Evolutionary conservation across 2,888 invertebrate species (phyloP), one percentile per base, ranked within the genome.

Genomic region (Diloba caeruleocephala): DNA sequence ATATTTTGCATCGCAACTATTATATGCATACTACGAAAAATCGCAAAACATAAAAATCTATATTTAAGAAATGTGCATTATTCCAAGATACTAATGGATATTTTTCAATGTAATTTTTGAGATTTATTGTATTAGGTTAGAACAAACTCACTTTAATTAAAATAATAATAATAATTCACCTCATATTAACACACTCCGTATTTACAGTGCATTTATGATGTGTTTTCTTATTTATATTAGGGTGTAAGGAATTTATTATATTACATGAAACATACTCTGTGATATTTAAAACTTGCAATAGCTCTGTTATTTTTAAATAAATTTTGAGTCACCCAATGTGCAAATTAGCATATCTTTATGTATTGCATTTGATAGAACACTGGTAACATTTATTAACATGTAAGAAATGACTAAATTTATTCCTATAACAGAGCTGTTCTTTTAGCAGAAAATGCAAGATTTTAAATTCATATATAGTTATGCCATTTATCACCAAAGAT

Each of bases 401-500:
- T 19, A 44, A 34, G 10, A 17, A 17, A 5, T 43, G 9, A 26
- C 13, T 29, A n/a, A 41, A 15, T 15, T 7, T 8, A 9, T 25
- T 7, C 8, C 4, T 26, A 8, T 10, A n/a, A 6, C n/a, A 26
- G 31, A 15, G 29, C 29, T 43, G 25, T 28, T 32, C 12, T 38
- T 19, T 33, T 12, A 33, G 14, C 5, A 31, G 17, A 43, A 15
- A 32, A 1, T 8, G 9, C 17, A 21, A 21, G 14, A 3, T 33
- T 29, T 31, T 32, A 19, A 32, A 25, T 6, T 23, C 1, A 23
- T 6, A 2, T 29, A 10, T 57, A 48, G 17, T 65, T 14, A 60
- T 69, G 68, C 73, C 74, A 73, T 76, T 44, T 45, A 19, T 55
- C 36, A 69, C 78, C 78, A 78, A 77, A 77, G 73, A 76, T 44